Conservation (phyloP, 2,888 invertebrate species). For the Temnothorax ravouxi region DNA sequence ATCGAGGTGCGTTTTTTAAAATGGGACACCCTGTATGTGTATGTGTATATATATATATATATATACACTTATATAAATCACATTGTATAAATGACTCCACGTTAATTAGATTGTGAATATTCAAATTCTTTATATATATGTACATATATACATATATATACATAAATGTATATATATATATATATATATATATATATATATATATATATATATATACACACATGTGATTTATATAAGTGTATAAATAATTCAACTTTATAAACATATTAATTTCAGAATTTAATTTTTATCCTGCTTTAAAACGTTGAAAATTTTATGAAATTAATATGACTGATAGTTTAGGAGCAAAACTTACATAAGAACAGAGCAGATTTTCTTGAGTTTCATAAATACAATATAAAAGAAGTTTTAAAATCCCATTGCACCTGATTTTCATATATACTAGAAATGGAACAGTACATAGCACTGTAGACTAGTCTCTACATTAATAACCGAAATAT, state of each 20-base stretch:
- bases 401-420: background rate
- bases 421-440: background rate
- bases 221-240: background rate
- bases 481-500: background rate
- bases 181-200: no score
- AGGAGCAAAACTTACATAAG: background rate
- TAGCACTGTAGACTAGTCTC: background rate
- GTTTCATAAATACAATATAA: background rate
- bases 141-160: no score
- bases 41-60: no score
- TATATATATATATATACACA: no score
- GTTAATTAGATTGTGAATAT: no score
- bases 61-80: background rate
- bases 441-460: background rate
- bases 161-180: no score
- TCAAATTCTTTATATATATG: no score
- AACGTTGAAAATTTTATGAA: background rate
- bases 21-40: no score
- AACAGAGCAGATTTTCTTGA: background rate
- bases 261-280: background rate
- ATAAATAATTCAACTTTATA: background rate
- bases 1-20: no score
- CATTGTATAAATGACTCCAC: no score
- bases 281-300: background rate
- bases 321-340: background rate